Evolutionary conservation across 2,888 invertebrate species (phyloP).

Genomic region (Oligia fasciuncula): DNA sequence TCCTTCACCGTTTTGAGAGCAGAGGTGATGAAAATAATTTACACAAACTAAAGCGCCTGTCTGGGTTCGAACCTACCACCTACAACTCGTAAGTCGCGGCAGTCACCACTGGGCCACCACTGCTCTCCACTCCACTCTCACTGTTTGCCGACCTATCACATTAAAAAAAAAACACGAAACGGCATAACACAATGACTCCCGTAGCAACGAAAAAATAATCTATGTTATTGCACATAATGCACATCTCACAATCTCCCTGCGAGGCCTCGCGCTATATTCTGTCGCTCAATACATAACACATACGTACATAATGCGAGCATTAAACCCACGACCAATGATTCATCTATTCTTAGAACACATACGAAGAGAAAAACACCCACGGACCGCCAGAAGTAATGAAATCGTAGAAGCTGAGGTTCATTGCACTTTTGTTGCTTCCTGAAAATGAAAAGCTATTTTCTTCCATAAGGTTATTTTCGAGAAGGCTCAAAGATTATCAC

Average conservation of each 20-base stretch:
- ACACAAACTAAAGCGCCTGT: too few species aligned
- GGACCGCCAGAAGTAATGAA: slow-evolving; percentile 15
- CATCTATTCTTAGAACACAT: slow-evolving; percentile 47
- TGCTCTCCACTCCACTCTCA: too few species aligned
- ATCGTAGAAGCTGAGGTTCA: slow-evolving; percentile 18
- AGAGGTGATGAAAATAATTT: too few species aligned
- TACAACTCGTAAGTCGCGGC: too few species aligned
- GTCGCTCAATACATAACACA: slow-evolving; percentile 7
- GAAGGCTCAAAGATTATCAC: too few species aligned
- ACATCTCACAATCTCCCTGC: slow-evolving; percentile 13
- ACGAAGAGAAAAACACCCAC: slow-evolving; percentile 34
- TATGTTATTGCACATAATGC: slow-evolving; percentile 11
- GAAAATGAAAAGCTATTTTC: slow-evolving; percentile 20
- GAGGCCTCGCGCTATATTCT: slow-evolving; percentile 33
- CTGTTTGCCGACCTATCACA: background rate
- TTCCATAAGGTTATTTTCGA: background rate
- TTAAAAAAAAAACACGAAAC: background rate
- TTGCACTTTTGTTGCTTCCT: slow-evolving; percentile 20
- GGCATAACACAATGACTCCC: background rate
- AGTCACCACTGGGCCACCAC: too few species aligned
- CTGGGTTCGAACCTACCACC: too few species aligned
- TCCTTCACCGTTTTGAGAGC: too few species aligned
- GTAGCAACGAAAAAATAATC: background rate
- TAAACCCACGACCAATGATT: slow-evolving; percentile 38
- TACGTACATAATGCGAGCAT: slow-evolving; percentile 40